Conservation (phyloP, 2,797 vertebrate species). For the Scyliorhinus canicula region DNA sequence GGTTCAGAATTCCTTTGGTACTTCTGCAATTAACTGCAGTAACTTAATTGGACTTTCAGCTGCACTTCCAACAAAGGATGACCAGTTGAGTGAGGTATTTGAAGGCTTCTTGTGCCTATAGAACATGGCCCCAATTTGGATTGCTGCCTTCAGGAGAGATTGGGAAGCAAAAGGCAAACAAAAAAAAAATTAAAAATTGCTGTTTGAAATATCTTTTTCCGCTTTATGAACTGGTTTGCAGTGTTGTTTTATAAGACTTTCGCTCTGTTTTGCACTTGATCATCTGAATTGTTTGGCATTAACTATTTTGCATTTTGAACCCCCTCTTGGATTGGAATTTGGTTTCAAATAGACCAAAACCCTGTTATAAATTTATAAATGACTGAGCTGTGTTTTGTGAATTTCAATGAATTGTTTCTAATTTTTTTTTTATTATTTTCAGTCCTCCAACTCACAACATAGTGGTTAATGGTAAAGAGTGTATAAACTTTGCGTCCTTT, state of each 20-base stretch:
- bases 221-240: not conserved
- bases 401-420: not conserved
- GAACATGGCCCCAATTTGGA: not conserved
- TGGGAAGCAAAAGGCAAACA: not conserved
- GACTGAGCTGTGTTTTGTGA: not conserved
- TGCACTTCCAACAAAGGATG: not conserved
- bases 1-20: not conserved
- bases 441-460: conserved; percentile 87
- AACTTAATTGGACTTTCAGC: not conserved
- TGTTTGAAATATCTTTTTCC: not conserved
- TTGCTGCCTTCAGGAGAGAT: not conserved
- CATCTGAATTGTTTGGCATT: not conserved
- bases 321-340: not conserved
- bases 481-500: conserved; percentile 90
- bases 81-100: not conserved
- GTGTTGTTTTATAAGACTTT: not conserved
- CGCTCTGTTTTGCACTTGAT: not conserved
- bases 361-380: not conserved
- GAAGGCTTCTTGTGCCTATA: not conserved
- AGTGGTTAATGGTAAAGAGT: conserved; percentile 84
- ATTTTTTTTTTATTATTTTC: conserved; percentile 45
- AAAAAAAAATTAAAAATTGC: not conserved
- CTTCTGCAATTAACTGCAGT: not conserved
- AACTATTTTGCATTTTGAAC: not conserved
- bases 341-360: not conserved